phyloP scores from a whole-genome alignment of 2,888 invertebrate species.

The Mythimna lalbum region DNA sequence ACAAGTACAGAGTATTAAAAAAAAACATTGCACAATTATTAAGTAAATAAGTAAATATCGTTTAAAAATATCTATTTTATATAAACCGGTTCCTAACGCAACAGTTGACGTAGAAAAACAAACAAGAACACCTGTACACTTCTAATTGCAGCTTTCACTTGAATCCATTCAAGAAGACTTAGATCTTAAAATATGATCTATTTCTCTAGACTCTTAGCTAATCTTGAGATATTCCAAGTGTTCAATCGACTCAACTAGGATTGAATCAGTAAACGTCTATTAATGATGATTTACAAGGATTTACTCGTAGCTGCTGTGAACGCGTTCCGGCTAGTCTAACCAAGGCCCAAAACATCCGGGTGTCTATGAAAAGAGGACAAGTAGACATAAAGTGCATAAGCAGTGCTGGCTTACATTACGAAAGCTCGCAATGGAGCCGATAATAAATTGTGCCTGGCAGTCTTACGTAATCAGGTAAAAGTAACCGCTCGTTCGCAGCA shows the following conservation, averaged over 20 bases:
- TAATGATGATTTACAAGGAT: slow-evolving; percentile 44
- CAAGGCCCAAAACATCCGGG: slow-evolving; percentile 71
- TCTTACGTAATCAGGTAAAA: slow-evolving; percentile 88
- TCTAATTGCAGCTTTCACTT: slow-evolving; percentile 69
- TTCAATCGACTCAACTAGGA: slow-evolving; percentile 5
- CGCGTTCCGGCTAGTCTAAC: slow-evolving; percentile 41
- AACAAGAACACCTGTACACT: slow-evolving; percentile 61
- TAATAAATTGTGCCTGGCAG: slow-evolving; percentile 87
- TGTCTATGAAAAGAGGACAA: slow-evolving; percentile 72
- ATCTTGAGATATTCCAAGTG: slow-evolving; percentile 12
- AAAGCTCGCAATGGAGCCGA: slow-evolving; percentile 86
- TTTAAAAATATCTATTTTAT: slow-evolving; percentile 28
- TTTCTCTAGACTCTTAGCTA: slow-evolving; percentile 8
- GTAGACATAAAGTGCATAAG: slow-evolving; percentile 76
- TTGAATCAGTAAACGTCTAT: slow-evolving; percentile 18
- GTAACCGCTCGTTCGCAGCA: slow-evolving; percentile 83
- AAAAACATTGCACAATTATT: slow-evolving; percentile 54
- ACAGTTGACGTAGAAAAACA: slow-evolving; percentile 56
- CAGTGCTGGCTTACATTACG: slow-evolving; percentile 84
- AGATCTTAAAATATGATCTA: slow-evolving; percentile 14
- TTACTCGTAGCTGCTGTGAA: slow-evolving; percentile 22
- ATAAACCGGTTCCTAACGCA: slow-evolving; percentile 9
- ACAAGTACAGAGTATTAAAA: slow-evolving; percentile 19
- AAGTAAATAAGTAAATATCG: background rate
- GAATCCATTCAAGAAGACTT: slow-evolving; percentile 50